Conservation (phyloP, 2,113 vertebrate species). For the Mus pahari region DNA sequence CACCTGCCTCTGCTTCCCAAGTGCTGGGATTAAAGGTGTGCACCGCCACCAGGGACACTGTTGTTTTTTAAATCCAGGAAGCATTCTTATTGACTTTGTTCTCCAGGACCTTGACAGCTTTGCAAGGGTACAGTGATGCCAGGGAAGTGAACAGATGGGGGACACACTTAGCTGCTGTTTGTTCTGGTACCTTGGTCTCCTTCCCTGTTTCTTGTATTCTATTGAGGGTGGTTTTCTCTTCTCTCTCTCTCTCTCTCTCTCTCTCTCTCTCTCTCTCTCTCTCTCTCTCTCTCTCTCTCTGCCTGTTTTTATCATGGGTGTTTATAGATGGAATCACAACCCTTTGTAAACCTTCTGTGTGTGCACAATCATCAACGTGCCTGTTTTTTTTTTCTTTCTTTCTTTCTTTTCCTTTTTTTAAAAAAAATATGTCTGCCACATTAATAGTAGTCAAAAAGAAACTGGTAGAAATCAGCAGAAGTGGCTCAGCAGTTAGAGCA, state of each 20-base stretch:
- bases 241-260: background rate
- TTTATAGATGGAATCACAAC: background rate
- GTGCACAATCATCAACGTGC: background rate
- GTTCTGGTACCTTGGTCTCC: background rate
- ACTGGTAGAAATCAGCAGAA: background rate
- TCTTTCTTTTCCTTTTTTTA: too few species aligned
- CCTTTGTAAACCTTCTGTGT: background rate
- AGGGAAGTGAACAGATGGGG: background rate
- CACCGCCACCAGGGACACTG: background rate
- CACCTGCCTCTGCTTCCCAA: background rate
- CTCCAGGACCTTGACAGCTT: background rate
- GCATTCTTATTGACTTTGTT: background rate
- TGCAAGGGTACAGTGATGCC: background rate
- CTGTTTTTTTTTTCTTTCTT: background rate
- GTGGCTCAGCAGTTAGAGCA: background rate
- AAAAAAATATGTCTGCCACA: background rate
- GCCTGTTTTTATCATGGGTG: background rate
- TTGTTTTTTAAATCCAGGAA: background rate
- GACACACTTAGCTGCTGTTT: background rate
- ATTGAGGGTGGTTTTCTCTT: background rate
- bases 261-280: too few species aligned
- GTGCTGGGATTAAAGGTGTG: background rate
- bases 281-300: too few species aligned
- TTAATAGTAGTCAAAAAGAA: background rate
- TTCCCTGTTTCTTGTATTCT: background rate